Base-by-base conservation (phyloP, 2,797 vertebrate genomes). In the Gadopsis marmoratus region DNA sequence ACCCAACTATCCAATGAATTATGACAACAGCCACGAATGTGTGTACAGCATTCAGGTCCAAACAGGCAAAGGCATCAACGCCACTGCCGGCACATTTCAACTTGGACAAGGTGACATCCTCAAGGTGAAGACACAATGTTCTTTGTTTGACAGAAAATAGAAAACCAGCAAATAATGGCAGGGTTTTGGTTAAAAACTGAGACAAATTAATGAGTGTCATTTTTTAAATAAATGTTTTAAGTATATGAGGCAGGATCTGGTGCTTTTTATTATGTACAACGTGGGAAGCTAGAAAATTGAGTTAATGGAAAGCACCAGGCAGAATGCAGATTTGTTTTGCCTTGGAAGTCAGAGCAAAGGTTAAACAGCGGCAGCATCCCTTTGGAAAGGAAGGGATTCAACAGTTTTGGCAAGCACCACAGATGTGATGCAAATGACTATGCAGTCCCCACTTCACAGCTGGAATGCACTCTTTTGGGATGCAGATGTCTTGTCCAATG, bases 41-140 rank as follows among this genome's bases (percentile, higher is more conserved):
- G 97, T 99, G 88, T 99, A 99, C 88, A 98, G 96, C 91, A 97
- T 99, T 90, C 97, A 98, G 82, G 98, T 99, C 53, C 97, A 98
- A 95, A 96, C 96, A 84, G 98, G 98, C 68, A 99, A 98, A 92
- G 98, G 98, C 81, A 97, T 99, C 91, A 99, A 98, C 95, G 96
- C 99, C 88, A 97, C 97, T 59, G 97, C 97, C 76, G 95, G 92
- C 93, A 95, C 94, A 48, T 99, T 99, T 93, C 96, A 97, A 67
- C 96, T 99, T 59, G 96, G 97, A 51, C 97, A 97, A 91, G 97
- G 97, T 82, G 98, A 99, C 93, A 93, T 97, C 91, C 95, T 99
- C 80, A 99, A 99, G 97, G 98, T 99, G 96, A 86, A 95, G 88
- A 43, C 62, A 47, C 26, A 21, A 48, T 53, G 21, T 5, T 61